These are phyloP conservation scores for Melanotus villosus DNA, from an alignment of 2,888 invertebrate genomes.

Conservation along the genomic window DNA sequence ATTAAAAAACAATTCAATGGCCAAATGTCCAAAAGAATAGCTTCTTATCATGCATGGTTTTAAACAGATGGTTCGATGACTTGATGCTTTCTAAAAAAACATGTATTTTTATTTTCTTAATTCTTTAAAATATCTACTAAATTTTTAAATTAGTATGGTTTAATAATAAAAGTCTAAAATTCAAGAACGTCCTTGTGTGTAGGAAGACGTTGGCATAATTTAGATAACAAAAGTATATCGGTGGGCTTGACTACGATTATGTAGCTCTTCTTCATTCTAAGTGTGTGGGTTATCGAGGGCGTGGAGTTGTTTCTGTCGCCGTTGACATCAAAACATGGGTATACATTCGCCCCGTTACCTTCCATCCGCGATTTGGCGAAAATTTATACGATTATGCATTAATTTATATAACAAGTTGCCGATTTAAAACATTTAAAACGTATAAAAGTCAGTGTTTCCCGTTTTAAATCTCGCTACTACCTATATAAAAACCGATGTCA, in stretches of 20 bases:
- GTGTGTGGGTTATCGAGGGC: constrained; percentile 8
- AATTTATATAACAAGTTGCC: neutral
- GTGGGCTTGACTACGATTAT: neutral
- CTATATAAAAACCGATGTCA: constrained; percentile 24
- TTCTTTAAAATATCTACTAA: no score
- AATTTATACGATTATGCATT: constrained; percentile 9
- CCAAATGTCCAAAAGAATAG: no score
- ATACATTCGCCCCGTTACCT: neutral
- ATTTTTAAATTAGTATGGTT: no score
- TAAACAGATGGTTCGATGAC: no score
- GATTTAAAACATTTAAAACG: neutral
- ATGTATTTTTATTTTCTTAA: no score
- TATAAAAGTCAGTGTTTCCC: neutral
- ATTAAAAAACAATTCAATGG: no score
- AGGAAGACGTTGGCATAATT: neutral
- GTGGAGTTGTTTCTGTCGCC: neutral
- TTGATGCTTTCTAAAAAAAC: no score
- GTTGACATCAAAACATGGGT: neutral
- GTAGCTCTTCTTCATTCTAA: neutral
- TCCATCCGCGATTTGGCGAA: constrained; percentile 1
- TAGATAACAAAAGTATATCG: neutral
- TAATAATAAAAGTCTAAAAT: neutral
- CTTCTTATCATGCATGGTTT: no score
- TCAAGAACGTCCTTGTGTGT: neutral
- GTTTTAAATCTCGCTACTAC: constrained; percentile 6